Percentiles rank a stretch among this genome's conserved stretches.
phyloP scores from a whole-genome alignment of 2,113 vertebrate genomes.

The Varanus salvator region DNA sequence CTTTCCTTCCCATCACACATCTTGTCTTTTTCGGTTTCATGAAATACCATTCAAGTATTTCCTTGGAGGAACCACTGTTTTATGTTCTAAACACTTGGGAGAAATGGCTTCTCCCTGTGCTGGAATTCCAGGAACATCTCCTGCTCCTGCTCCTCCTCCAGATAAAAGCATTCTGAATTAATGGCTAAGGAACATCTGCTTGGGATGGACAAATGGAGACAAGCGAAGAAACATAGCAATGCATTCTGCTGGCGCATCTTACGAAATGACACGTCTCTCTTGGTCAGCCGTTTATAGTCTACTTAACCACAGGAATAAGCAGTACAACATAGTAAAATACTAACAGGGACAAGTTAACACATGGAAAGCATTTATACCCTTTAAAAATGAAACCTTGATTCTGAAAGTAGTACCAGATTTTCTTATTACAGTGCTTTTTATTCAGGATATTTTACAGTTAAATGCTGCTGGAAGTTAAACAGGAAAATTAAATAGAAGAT shows the following conservation, averaged over 20 bases:
- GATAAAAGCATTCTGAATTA: neutral
- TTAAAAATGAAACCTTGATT: slow-evolving; percentile 51
- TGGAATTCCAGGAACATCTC: accelerated
- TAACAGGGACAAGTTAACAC: slow-evolving; percentile 68
- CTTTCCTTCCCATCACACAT: slow-evolving; percentile 4
- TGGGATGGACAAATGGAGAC: neutral
- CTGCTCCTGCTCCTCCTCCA: neutral
- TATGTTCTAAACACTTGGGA: slow-evolving; percentile 44
- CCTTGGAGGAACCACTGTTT: neutral
- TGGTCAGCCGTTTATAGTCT: slow-evolving; percentile 1
- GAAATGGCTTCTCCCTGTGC: slow-evolving; percentile 8
- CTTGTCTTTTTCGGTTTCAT: slow-evolving; percentile 50
- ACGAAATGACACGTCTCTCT: slow-evolving; percentile 18
- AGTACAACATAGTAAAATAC: slow-evolving; percentile 55
- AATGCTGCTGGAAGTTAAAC: slow-evolving; percentile 74
- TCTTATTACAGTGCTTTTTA: slow-evolving; percentile 61
- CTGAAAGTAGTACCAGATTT: slow-evolving; percentile 79
- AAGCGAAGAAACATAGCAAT: neutral
- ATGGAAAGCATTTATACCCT: slow-evolving; percentile 78
- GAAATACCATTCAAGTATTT: slow-evolving; percentile 44
- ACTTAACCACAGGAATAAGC: slow-evolving; percentile 51
- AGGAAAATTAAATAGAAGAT: slow-evolving; percentile 82
- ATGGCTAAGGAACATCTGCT: neutral
- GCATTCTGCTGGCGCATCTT: neutral
- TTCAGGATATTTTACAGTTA: slow-evolving; percentile 76